Percentiles rank a stretch among this genome's conserved stretches.
These are phyloP conservation scores for Myripristis jacobus DNA, from an alignment of 2,797 vertebrate genomes.

Conservation along the genomic window DNA sequence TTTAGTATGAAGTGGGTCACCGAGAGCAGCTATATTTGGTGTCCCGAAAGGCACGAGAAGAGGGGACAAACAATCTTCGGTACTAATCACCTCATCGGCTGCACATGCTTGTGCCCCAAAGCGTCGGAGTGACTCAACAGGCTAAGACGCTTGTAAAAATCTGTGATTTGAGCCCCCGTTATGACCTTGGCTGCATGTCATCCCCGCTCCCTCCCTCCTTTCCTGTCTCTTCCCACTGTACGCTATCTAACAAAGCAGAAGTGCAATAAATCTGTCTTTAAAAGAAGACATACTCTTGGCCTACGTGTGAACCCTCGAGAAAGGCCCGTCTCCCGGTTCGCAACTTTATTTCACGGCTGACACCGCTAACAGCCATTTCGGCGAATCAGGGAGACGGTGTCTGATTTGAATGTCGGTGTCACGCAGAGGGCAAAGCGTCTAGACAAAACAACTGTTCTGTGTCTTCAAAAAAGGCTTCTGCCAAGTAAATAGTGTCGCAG, in stretches of 20 bases:
- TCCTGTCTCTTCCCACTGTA: conserved; percentile 9
- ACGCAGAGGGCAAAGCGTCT: conserved; percentile 45
- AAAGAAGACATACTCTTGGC: conserved; percentile 42
- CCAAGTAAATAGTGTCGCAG: conserved; percentile 23
- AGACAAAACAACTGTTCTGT: conserved; percentile 41
- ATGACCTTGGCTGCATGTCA: conserved; percentile 12
- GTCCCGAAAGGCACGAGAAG: neutral
- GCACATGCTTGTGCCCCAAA: no score
- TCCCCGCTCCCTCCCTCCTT: conserved; percentile 3
- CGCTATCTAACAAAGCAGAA: conserved; percentile 29
- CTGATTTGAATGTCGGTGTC: conserved; percentile 70
- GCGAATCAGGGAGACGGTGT: conserved; percentile 57
- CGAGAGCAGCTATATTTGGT: conserved; percentile 25
- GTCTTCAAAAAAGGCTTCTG: conserved; percentile 19
- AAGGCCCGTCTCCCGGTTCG: conserved; percentile 12
- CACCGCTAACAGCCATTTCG: conserved; percentile 30
- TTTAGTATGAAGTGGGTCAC: conserved; percentile 7
- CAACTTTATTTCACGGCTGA: conserved; percentile 39
- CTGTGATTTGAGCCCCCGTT: conserved; percentile 7
- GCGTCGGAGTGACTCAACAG: neutral
- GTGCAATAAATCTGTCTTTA: conserved; percentile 20
- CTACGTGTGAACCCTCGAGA: conserved; percentile 47
- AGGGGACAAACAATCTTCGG: conserved; percentile 17
- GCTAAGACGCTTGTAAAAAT: conserved; percentile 12
- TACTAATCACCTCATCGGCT: neutral